Conservation (phyloP, 2,797 vertebrate species). For the Okamejei kenojei region DNA sequence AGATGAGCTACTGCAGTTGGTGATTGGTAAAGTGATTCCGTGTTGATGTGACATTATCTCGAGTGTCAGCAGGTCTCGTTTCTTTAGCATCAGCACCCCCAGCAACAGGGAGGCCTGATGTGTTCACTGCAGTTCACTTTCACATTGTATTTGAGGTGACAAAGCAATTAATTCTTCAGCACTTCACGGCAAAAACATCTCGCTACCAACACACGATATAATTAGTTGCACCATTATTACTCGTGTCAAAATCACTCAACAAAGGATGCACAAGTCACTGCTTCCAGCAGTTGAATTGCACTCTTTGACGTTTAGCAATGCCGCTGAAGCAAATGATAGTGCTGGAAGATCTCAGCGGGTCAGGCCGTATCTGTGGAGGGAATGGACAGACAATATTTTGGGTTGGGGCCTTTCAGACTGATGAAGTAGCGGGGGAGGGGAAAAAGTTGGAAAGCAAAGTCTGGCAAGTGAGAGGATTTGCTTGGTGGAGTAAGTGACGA, state of each 20-base stretch:
- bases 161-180: background rate
- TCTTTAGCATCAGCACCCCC: background rate
- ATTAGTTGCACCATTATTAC: background rate
- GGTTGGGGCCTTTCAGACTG: no score
- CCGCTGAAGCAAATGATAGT: background rate
- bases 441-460: no score
- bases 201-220: background rate
- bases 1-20: slow-evolving; percentile 21
- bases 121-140: background rate
- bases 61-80: background rate
- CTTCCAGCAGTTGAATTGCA: background rate
- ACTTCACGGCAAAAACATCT: background rate
- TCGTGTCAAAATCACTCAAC: background rate
- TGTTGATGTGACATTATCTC: slow-evolving; percentile 7
- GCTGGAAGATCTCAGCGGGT: no score
- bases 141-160: background rate
- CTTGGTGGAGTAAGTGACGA: no score
- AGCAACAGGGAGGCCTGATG: background rate
- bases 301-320: background rate
- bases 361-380: no score
- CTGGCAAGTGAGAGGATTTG: no score
- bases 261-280: background rate
- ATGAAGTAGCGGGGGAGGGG: no score
- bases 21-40: background rate
- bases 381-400: no score